Conservation (phyloP, 1,140 invertebrate species). For the Liolophura sinensis region DNA sequence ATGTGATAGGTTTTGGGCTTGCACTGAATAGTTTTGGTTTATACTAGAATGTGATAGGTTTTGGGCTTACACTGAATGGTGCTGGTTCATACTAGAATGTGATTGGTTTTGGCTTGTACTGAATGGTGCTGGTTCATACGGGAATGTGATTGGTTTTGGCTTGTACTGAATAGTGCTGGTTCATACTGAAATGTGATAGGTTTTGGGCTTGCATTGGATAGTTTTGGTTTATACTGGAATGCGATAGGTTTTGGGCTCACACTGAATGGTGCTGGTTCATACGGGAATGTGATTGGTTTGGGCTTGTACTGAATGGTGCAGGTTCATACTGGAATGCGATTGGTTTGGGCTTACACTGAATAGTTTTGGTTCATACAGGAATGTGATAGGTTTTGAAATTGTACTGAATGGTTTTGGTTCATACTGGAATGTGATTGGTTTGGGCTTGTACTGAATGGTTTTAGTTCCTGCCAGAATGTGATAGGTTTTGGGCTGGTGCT, state of each 20-base stretch:
- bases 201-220: too few species aligned
- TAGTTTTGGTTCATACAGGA: background rate
- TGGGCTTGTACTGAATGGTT: too few species aligned
- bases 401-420: background rate
- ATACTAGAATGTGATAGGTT: background rate
- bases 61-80: background rate
- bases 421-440: conserved; percentile 8
- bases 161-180: background rate
- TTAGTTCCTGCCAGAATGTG: too few species aligned
- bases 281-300: background rate
- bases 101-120: conserved; percentile 1
- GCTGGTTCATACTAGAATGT: too few species aligned
- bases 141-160: background rate
- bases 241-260: background rate
- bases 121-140: too few species aligned
- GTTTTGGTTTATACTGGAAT: background rate
- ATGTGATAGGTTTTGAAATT: conserved; percentile 1
- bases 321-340: too few species aligned
- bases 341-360: background rate
- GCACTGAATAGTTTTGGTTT: background rate
- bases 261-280: background rate
- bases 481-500: too few species aligned
- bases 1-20: too few species aligned
- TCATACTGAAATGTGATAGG: too few species aligned
- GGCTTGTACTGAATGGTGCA: conserved; percentile 1